phyloP scores from a whole-genome alignment of 2,113 vertebrate species.

The Myrmecophaga tridactyla region DNA sequence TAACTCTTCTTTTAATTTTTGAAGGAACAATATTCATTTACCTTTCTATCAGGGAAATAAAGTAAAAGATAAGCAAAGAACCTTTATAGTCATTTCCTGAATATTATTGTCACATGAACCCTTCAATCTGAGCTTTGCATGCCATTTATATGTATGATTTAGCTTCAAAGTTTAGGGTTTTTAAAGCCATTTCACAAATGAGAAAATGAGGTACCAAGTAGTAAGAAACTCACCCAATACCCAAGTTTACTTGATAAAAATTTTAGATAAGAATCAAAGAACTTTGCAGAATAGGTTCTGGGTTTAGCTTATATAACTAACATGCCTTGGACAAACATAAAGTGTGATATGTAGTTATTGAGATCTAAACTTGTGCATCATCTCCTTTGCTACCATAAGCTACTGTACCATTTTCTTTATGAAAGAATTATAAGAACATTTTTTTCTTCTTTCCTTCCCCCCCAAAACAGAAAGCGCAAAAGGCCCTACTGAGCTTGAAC shows the following conservation, averaged over 20 bases:
- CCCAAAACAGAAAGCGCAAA: background rate
- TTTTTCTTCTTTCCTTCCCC: background rate
- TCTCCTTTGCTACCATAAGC: background rate
- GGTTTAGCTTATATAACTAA: background rate
- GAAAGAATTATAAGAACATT: background rate
- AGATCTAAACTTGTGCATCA: background rate
- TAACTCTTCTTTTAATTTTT: background rate
- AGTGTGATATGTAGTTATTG: background rate
- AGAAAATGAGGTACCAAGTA: background rate
- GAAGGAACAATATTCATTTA: background rate
- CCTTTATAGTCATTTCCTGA: background rate
- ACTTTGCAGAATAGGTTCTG: background rate
- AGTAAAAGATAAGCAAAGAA: background rate
- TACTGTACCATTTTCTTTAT: background rate
- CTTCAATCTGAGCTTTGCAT: background rate
- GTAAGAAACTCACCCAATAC: background rate
- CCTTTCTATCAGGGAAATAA: background rate
- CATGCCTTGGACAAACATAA: background rate
- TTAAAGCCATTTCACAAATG: conserved; percentile 25
- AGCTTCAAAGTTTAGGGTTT: background rate
- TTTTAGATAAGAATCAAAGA: background rate
- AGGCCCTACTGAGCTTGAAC: background rate
- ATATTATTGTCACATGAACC: background rate
- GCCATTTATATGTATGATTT: background rate
- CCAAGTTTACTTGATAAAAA: background rate